Conservation (phyloP, 2,888 invertebrate genomes). For the Bimastos eiseni region DNA sequence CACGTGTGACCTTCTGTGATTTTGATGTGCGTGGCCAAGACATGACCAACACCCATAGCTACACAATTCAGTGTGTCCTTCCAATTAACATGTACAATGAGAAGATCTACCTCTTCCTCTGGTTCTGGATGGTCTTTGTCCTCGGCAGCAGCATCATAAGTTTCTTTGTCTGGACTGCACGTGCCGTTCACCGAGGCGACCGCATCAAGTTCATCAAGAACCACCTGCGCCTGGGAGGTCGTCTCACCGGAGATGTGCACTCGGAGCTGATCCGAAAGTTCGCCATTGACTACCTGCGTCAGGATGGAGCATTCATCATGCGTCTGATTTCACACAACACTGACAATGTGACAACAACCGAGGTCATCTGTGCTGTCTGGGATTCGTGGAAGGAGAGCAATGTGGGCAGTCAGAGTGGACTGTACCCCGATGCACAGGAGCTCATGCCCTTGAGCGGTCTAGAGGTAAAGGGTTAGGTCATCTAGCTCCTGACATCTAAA, state of each 20-base stretch:
- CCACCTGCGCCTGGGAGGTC: slow-evolving; percentile 35
- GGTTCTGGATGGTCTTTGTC: slow-evolving; percentile 61
- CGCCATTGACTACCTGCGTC: slow-evolving; percentile 40
- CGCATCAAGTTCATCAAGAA: slow-evolving; percentile 53
- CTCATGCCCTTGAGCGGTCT: background rate
- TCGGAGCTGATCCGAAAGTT: slow-evolving; percentile 30
- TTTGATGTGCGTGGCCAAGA: slow-evolving; percentile 55
- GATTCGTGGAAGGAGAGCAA: slow-evolving; percentile 36
- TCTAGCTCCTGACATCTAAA: no score
- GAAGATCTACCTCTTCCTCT: slow-evolving; percentile 61
- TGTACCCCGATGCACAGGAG: background rate
- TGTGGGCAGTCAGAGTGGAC: background rate
- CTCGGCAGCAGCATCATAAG: slow-evolving; percentile 40
- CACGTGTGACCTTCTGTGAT: slow-evolving; percentile 60
- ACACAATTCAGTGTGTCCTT: slow-evolving; percentile 44
- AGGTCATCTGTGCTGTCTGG: slow-evolving; percentile 40
- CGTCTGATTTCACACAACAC: slow-evolving; percentile 46
- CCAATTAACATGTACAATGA: slow-evolving; percentile 50
- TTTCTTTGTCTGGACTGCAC: slow-evolving; percentile 36
- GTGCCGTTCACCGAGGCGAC: slow-evolving; percentile 37
- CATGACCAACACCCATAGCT: slow-evolving; percentile 54
- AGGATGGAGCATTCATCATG: slow-evolving; percentile 43
- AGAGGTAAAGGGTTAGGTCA: background rate
- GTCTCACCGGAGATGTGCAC: slow-evolving; percentile 27
- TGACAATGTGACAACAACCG: slow-evolving; percentile 42